phyloP scores from a whole-genome alignment of 1,140 invertebrate species.

The Asobara japonica region DNA sequence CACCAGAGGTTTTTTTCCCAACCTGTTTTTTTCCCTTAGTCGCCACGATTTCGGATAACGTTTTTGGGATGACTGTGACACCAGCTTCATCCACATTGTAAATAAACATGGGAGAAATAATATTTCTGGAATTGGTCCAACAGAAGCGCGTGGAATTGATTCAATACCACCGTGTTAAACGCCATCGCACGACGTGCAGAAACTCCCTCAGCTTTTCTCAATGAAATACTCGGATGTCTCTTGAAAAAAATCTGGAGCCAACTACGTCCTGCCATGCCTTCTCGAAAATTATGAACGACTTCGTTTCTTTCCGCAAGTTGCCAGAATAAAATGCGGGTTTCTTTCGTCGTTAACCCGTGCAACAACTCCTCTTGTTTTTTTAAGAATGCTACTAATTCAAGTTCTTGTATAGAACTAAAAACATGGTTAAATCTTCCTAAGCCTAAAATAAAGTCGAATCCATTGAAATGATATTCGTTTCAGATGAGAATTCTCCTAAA shows the following conservation, averaged over 20 bases:
- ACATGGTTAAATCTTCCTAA: slow-evolving; percentile 19
- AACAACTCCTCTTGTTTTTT: background rate
- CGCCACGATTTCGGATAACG: slow-evolving; percentile 46
- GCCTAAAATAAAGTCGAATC: no score
- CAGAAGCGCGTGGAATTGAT: slow-evolving; percentile 27
- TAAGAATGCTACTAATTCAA: background rate
- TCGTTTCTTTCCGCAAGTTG: slow-evolving; percentile 42
- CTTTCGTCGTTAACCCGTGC: slow-evolving; percentile 10
- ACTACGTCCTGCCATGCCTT: slow-evolving; percentile 40
- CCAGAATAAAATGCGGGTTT: slow-evolving; percentile 35
- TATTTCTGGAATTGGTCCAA: no score
- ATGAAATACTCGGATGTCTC: slow-evolving; percentile 46
- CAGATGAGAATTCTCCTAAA: background rate
- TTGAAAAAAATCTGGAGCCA: slow-evolving; percentile 50
- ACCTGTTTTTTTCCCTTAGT: slow-evolving; percentile 52
- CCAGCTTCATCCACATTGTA: slow-evolving; percentile 52
- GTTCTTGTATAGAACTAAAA: slow-evolving; percentile 11
- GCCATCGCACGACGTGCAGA: slow-evolving; percentile 44
- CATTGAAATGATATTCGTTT: no score
- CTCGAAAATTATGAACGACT: slow-evolving; percentile 33
- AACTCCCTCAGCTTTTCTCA: slow-evolving; percentile 45
- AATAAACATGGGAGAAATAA: slow-evolving; percentile 41
- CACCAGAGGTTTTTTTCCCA: slow-evolving; percentile 45
- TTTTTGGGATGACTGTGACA: slow-evolving; percentile 42
- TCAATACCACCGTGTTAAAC: slow-evolving; percentile 43